Evolutionary conservation across 2,797 vertebrate genomes (phyloP).

Genomic region (Siniperca obscura): DNA sequence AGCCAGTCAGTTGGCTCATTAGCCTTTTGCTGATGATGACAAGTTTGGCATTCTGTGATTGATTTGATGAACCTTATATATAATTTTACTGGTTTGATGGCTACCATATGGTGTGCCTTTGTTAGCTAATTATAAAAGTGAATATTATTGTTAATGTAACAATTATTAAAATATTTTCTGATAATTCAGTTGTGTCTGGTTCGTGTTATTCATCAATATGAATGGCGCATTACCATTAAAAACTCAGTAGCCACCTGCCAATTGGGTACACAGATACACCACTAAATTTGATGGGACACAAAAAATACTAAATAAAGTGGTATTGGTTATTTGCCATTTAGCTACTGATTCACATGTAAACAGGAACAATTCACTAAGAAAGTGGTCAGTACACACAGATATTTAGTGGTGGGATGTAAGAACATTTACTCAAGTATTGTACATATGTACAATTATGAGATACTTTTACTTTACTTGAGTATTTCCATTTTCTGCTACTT

Average conservation of each 20-base stretch:
- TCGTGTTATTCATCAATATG: neutral
- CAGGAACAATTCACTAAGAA: neutral
- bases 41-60: neutral
- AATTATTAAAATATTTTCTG: neutral
- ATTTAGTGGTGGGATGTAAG: neutral
- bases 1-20: neutral
- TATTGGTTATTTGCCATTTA: neutral
- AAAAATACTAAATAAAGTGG: neutral
- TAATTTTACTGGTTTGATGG: neutral
- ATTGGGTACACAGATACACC: neutral
- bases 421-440: neutral
- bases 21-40: conserved; percentile 11
- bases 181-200: neutral
- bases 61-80: neutral
- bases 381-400: neutral
- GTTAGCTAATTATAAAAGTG: conserved; percentile 1
- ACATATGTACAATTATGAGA: neutral
- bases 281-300: neutral
- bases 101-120: neutral
- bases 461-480: neutral
- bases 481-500: neutral
- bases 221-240: neutral
- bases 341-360: neutral
- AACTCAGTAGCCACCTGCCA: neutral
- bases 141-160: conserved; percentile 2